Evolutionary conservation across 2,797 vertebrate species (phyloP).

Genomic region (Fringilla coelebs): DNA sequence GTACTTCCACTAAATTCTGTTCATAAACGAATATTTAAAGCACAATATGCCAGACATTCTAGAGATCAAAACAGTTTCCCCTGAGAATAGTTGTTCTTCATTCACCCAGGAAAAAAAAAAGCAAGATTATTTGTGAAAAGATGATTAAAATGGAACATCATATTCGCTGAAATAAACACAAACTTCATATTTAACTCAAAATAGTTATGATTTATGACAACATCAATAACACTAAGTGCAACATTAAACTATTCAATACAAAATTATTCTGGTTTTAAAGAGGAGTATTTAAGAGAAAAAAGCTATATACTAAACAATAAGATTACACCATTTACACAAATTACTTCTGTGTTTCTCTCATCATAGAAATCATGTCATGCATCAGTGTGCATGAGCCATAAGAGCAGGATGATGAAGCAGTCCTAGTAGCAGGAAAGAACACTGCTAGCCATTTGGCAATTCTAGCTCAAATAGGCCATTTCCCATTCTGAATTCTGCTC

Average conservation of each 20-base stretch:
- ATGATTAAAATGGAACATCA: background rate
- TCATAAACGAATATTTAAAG: background rate
- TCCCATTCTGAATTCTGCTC: background rate
- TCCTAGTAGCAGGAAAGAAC: background rate
- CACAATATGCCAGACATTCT: background rate
- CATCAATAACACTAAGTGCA: constrained; percentile 45
- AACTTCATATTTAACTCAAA: constrained; percentile 6
- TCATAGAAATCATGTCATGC: background rate
- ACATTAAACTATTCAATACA: constrained; percentile 34
- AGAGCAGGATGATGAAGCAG: background rate
- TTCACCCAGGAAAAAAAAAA: background rate
- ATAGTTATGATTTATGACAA: background rate
- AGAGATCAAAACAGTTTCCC: background rate
- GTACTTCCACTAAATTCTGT: background rate
- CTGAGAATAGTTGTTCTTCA: background rate
- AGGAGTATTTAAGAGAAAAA: background rate
- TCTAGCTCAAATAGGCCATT: background rate
- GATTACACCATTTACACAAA: constrained; percentile 37
- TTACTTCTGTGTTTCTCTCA: background rate
- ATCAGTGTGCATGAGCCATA: background rate
- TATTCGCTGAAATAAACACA: background rate
- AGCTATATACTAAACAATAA: background rate
- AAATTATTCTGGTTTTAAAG: background rate
- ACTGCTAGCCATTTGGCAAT: background rate
- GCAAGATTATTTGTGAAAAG: background rate